These are phyloP conservation scores for Eueides isabella DNA, from an alignment of 1,140 invertebrate genomes.

Conservation along the genomic window DNA sequence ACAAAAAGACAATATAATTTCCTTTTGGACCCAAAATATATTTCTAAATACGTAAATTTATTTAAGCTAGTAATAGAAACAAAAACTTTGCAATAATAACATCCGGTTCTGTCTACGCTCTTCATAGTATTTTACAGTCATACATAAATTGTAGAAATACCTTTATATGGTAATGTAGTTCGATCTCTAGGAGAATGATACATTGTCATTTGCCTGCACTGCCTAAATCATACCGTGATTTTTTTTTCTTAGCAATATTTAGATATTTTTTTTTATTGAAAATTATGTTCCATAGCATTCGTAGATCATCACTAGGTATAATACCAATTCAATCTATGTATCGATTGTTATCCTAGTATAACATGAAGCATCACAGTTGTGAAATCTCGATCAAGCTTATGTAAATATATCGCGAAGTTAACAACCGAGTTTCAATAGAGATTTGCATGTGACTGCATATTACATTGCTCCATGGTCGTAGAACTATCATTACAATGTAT, in stretches of 20 bases:
- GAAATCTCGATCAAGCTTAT: constrained; percentile 36
- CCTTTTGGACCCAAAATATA: no score
- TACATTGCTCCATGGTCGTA: constrained; percentile 34
- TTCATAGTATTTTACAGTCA: no score
- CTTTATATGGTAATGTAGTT: no score
- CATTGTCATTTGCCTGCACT: no score
- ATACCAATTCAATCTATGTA: neutral
- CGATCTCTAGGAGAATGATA: no score
- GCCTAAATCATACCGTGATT: no score
- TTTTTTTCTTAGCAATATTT: neutral
- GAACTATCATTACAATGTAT: constrained; percentile 16
- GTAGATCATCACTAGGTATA: neutral
- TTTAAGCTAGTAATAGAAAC: no score
- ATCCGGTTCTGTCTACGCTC: no score
- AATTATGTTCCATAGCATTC: neutral
- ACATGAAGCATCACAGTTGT: constrained; percentile 31
- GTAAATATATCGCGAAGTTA: constrained; percentile 41
- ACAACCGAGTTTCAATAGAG: constrained; percentile 38
- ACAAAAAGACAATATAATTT: no score
- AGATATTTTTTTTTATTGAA: neutral
- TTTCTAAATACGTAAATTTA: no score
- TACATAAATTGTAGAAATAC: no score
- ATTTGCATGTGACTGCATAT: constrained; percentile 48
- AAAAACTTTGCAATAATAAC: no score
- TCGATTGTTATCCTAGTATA: constrained; percentile 36